A percentile compares a stretch with the other conserved stretches of the same genome.
Evolutionary conservation across 2,113 vertebrate species (phyloP).

Genomic region (Mesoclemmys tuberculata): DNA sequence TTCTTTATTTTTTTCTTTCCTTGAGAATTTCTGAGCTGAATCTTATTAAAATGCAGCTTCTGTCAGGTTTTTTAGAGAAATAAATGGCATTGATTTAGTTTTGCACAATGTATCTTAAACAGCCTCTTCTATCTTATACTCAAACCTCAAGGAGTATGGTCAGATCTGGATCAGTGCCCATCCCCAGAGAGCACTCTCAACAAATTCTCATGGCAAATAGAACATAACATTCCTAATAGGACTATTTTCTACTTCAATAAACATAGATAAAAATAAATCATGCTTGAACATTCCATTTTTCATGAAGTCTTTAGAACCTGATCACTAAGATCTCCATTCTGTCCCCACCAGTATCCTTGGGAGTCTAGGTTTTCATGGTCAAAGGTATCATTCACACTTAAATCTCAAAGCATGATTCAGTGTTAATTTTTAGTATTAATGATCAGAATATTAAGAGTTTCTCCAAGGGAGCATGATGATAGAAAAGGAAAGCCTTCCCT

Average conservation of each 20-base stretch:
- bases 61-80: background rate
- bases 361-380: background rate
- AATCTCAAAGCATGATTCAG: background rate
- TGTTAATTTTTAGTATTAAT: background rate
- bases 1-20: background rate
- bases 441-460: background rate
- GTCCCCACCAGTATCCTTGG: background rate
- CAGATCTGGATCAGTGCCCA: background rate
- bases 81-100: background rate
- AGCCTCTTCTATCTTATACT: background rate
- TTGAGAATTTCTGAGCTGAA: background rate
- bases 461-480: background rate
- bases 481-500: background rate
- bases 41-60: background rate
- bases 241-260: conserved; percentile 10
- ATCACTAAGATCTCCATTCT: background rate
- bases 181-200: background rate
- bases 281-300: background rate
- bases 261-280: background rate
- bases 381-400: background rate
- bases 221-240: background rate
- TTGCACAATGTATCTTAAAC: background rate
- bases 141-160: background rate
- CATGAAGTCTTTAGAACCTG: background rate
- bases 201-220: conserved; percentile 25